These are phyloP conservation scores for Rhombomys opimus DNA, from an alignment of 2,113 vertebrate genomes.

Conservation along the genomic window DNA sequence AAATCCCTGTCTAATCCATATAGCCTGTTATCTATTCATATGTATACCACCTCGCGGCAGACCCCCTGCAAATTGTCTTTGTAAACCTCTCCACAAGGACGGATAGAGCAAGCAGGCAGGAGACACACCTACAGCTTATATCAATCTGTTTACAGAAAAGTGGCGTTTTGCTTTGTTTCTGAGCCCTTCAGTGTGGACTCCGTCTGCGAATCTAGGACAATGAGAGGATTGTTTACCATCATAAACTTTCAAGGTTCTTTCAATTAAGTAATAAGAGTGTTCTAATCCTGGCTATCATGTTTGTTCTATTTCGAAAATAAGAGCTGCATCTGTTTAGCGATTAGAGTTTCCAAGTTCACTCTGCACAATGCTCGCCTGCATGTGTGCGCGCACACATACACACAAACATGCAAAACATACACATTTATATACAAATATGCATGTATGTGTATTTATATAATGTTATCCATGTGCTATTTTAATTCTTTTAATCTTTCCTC, in stretches of 20 bases:
- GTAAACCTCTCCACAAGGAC: conserved; percentile 39
- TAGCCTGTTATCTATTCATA: conserved; percentile 64
- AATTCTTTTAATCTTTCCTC: not conserved
- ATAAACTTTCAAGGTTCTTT: conserved; percentile 44
- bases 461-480: not conserved
- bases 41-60: conserved; percentile 22
- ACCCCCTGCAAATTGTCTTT: conserved; percentile 58
- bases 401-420: too few species aligned
- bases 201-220: conserved; percentile 59
- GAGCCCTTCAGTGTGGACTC: conserved; percentile 61
- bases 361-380: not conserved
- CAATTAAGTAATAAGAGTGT: conserved; percentile 49
- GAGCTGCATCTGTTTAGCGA: conserved; percentile 25
- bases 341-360: not conserved
- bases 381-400: not conserved
- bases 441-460: not conserved
- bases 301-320: conserved; percentile 15
- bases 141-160: conserved; percentile 60
- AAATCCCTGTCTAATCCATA: conserved; percentile 71
- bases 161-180: conserved; percentile 55
- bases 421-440: not conserved
- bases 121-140: conserved; percentile 21
- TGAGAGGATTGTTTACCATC: conserved; percentile 53
- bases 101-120: not conserved
- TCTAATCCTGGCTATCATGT: conserved; percentile 39